These are phyloP conservation scores for Aphrocallistes beatrix DNA, from an alignment of 37 sponge, comb jelly and placozoan genomes.

Conservation along the genomic window DNA sequence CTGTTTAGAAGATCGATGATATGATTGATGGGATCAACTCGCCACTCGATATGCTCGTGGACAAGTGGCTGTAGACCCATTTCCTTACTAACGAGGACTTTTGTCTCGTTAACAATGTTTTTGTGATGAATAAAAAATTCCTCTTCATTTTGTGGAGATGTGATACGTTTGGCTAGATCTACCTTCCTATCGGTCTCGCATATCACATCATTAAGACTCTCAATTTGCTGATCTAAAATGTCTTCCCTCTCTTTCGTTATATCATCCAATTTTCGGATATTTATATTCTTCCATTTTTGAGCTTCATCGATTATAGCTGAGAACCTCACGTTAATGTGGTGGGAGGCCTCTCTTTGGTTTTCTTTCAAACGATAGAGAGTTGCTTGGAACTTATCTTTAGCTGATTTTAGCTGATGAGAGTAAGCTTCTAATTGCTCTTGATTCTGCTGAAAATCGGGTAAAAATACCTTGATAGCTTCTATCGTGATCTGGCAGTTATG, in stretches of 20 bases:
- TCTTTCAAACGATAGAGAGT: background rate
- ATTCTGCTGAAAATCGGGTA: background rate
- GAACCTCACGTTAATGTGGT: background rate
- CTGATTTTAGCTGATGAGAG: background rate
- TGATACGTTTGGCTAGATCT: background rate
- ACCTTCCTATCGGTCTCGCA: background rate
- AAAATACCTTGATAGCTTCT: constrained; percentile 8
- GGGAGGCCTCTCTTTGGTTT: background rate
- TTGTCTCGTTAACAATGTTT: background rate
- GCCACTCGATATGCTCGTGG: constrained; percentile 18
- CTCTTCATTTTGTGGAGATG: background rate
- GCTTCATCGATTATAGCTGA: constrained; percentile 1
- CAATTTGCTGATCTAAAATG: background rate
- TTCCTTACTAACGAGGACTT: background rate
- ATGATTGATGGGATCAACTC: background rate
- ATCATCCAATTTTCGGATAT: background rate
- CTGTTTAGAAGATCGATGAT: background rate
- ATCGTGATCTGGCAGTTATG: background rate
- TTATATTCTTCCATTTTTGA: background rate
- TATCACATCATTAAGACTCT: background rate
- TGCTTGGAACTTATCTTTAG: constrained; percentile 16
- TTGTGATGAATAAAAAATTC: background rate
- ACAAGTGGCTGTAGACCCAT: background rate
- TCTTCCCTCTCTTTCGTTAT: constrained; percentile 2
- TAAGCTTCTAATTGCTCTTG: background rate